phyloP scores from a whole-genome alignment of 1,140 invertebrate genomes.

The Diplogasteroides magnus region DNA sequence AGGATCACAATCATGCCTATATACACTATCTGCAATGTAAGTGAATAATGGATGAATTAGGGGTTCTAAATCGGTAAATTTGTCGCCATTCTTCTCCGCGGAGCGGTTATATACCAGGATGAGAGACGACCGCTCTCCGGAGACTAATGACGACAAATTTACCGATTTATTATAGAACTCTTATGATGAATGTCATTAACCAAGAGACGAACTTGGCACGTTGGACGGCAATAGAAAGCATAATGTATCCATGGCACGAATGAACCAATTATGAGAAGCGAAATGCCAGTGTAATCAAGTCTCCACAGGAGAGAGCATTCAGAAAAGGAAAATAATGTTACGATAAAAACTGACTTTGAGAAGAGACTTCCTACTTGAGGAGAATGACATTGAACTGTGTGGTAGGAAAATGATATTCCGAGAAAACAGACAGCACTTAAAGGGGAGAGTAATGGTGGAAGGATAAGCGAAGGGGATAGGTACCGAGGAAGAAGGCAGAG shows the following conservation, averaged over 20 bases:
- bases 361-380: constrained; percentile 88
- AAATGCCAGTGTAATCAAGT: constrained; percentile 96
- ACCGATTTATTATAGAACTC: too few species aligned
- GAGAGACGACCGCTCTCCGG: too few species aligned
- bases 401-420: constrained; percentile 92
- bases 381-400: constrained; percentile 96
- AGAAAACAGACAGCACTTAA: constrained; percentile 92
- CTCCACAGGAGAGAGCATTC: too few species aligned
- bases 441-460: too few species aligned
- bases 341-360: constrained; percentile 72
- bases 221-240: constrained; percentile 86
- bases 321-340: constrained; percentile 15
- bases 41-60: constrained; percentile 56
- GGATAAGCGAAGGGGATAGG: too few species aligned
- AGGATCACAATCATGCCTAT: constrained; percentile 73
- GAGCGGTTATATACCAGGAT: too few species aligned
- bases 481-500: constrained; percentile 83
- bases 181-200: too few species aligned
- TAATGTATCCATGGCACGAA: constrained; percentile 99
- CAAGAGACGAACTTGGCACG: too few species aligned
- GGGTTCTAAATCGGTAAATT: too few species aligned
- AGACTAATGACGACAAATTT: too few species aligned
- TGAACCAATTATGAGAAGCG: constrained; percentile 92
- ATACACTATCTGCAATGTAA: constrained; percentile 57
- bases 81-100: too few species aligned